Base-by-base conservation (phyloP, 2,113 vertebrate species). In the Emydocephalus ijimae region DNA sequence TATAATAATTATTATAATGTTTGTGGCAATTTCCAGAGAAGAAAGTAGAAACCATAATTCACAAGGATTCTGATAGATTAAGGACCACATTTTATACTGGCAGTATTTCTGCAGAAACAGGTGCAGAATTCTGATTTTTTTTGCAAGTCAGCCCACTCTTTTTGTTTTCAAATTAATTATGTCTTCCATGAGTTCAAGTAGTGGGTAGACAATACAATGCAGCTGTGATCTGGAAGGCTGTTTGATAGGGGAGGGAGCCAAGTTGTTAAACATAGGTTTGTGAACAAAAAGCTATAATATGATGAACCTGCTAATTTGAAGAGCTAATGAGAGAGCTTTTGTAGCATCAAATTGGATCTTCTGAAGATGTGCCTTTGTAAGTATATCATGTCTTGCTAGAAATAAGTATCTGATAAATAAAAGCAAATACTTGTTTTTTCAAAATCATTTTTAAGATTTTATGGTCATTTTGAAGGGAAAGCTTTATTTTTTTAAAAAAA, bases 221-320 rank as follows among this genome's bases (percentile, higher is more conserved):
- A 92, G 92, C 87, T 93, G 89, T 39, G 57, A 48, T 95, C 95
- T 94, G 59, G 95, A 95, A 95, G 89, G 50, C 87, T 85, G 52
- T 92, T 95, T 96, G 89, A 91, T 93, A 88, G 87, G 89, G 91
- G 91, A 96, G 94, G 92, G 64, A 93, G 34, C 85, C 11, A 11
- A 88, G 57, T 92, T 93, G 88, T 92, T 90, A 95, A 91, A 50
- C 48, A 55, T 90, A 85, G 50, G 93, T 93, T 95, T 93, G 89
- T 4, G 92, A 93, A 96, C 93, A 95, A 94, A 96, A 96, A 93
- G 87, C 91, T 92, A 86, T 93, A 55, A 88, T 91, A 69, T 88
- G 90, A 93, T 69, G 93, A 91, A 95, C 61, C 93, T 94, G 89
- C 29, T 94, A 93, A 97, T 96, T 97, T 95, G 93, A 94, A 93